Evolutionary conservation across 2,113 vertebrate species (phyloP).

Genomic region (Lanius collurio): DNA sequence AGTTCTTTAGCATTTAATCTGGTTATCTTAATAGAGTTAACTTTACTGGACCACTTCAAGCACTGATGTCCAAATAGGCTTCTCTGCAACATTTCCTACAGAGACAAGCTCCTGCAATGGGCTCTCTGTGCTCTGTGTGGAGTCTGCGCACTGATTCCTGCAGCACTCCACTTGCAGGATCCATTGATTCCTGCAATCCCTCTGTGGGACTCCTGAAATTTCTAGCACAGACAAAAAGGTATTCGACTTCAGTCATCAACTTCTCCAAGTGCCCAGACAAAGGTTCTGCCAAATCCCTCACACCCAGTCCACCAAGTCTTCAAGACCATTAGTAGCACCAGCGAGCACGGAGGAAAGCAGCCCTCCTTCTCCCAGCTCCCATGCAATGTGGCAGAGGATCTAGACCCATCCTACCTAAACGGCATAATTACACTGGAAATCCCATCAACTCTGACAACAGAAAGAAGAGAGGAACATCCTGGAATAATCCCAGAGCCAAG

Average conservation of each 20-base stretch:
- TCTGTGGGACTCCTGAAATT: not conserved
- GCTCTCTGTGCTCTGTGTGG: rapidly evolving
- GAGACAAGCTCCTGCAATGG: not conserved
- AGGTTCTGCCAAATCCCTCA: not conserved
- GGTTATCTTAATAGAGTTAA: not conserved
- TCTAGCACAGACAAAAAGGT: not conserved
- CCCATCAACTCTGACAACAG: not conserved
- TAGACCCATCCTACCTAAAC: not conserved
- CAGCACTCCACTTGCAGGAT: not conserved
- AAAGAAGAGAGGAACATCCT: not conserved
- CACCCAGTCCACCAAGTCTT: not conserved
- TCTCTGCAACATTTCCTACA: not conserved
- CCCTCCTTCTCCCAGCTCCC: not conserved
- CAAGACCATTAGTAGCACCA: not conserved
- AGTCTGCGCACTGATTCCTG: not conserved
- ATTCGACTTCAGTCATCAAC: not conserved
- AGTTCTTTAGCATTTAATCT: not conserved
- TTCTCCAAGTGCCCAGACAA: not conserved
- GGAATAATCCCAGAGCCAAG: not conserved
- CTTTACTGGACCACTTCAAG: not conserved
- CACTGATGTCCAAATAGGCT: not conserved
- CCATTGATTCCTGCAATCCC: not conserved
- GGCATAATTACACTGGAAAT: not conserved
- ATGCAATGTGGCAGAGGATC: not conserved
- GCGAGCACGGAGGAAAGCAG: not conserved